phyloP scores from a whole-genome alignment of 1,140 invertebrate genomes.

The Samia ricini region DNA sequence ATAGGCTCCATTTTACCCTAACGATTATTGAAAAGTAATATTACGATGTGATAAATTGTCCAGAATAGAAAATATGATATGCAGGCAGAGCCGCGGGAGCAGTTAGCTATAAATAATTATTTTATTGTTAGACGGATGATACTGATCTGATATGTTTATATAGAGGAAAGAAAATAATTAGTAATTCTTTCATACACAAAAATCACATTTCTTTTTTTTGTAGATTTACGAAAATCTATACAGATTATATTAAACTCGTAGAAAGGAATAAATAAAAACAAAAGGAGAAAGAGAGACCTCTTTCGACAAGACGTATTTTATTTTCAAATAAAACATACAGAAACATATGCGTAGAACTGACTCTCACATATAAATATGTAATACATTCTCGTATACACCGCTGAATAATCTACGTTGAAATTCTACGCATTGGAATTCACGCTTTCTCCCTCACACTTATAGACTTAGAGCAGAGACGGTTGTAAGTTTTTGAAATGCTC shows the following conservation, averaged over 20 bases:
- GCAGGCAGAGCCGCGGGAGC: no score
- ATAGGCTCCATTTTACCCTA: no score
- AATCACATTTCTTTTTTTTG: no score
- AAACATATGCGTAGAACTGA: constrained; percentile 58
- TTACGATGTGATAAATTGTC: no score
- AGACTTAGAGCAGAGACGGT: constrained; percentile 5
- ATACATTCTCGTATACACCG: not conserved
- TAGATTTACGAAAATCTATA: no score
- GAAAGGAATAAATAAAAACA: constrained; percentile 7
- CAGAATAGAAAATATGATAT: no score
- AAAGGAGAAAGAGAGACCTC: constrained; percentile 34
- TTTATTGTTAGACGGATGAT: no score
- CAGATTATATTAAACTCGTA: not conserved
- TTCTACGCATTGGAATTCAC: constrained; percentile 4
- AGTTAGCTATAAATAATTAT: no score
- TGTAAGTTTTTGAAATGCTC: constrained; percentile 6
- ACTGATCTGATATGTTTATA: no score
- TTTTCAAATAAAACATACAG: constrained; percentile 64
- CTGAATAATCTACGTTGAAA: constrained; percentile 9
- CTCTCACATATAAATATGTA: not conserved
- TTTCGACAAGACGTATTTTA: constrained; percentile 47
- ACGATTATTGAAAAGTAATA: no score
- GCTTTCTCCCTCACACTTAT: not conserved
- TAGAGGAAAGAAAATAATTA: no score
- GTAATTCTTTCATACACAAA: no score